Percentiles rank a stretch among this genome's conserved stretches.
These are phyloP conservation scores for Ostrea denselamellosa DNA, from an alignment of 1,140 invertebrate genomes.

Conservation along the genomic window DNA sequence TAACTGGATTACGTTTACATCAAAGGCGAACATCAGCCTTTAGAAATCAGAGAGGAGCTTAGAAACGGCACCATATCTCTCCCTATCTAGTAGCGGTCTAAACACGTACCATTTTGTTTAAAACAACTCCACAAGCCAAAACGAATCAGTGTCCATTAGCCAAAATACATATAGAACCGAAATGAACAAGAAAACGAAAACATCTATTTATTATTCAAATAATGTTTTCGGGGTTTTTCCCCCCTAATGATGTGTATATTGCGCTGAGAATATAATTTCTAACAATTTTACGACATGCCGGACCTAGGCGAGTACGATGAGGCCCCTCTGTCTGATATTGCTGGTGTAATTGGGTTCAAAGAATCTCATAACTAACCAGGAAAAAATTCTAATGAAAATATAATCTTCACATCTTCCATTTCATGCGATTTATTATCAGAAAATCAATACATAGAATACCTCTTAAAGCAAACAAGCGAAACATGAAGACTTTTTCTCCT, in stretches of 20 bases:
- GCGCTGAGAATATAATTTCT: neutral
- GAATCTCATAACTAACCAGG: slow-evolving; percentile 1
- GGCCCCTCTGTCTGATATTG: neutral
- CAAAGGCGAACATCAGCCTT: neutral
- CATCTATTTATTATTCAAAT: neutral
- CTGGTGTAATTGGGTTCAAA: slow-evolving; percentile 3
- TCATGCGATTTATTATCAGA: neutral
- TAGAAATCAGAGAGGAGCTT: neutral
- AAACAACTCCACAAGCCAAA: neutral
- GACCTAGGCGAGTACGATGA: neutral
- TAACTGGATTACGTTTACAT: slow-evolving; percentile 30
- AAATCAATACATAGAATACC: neutral
- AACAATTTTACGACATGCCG: neutral
- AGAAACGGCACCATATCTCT: neutral
- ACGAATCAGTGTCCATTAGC: slow-evolving; percentile 29
- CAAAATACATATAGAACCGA: neutral
- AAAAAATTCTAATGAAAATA: slow-evolving; percentile 1
- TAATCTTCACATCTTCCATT: neutral
- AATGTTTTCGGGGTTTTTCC: neutral
- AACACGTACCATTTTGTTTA: slow-evolving; percentile 26
- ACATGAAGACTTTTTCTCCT: neutral
- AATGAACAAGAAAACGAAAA: neutral
- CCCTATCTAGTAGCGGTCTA: neutral
- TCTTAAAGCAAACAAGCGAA: too few relatives aligned
- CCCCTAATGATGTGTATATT: neutral